Evolutionary conservation across 1,140 invertebrate genomes (phyloP).

Genomic region (Philopotamus ludificatus): DNA sequence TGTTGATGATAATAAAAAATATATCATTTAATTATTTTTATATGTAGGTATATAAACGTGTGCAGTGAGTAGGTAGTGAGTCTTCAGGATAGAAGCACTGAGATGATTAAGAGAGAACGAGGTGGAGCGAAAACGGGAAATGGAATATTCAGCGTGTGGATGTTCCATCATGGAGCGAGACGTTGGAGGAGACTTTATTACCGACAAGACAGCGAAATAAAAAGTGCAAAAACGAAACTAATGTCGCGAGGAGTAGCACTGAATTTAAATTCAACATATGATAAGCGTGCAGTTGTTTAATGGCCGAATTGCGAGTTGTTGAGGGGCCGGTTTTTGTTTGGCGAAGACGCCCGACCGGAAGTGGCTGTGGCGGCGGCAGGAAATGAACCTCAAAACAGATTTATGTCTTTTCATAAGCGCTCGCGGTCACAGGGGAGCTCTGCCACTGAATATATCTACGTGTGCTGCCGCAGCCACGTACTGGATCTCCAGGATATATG

Average conservation of each 20-base stretch:
- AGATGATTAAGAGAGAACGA: background rate
- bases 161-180: background rate
- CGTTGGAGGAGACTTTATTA: background rate
- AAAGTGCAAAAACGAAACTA: too few relatives aligned
- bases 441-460: too few relatives aligned
- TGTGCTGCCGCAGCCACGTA: too few relatives aligned
- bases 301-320: background rate
- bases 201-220: background rate
- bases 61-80: too few relatives aligned
- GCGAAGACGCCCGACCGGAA: background rate
- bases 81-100: too few relatives aligned
- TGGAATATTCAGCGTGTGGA: background rate
- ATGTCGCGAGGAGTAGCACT: too few relatives aligned
- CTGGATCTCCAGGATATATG: too few relatives aligned
- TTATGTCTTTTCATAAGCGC: slow-evolving; percentile 38
- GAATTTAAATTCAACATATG: background rate
- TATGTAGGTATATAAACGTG: too few relatives aligned
- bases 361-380: slow-evolving; percentile 14
- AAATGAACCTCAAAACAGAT: slow-evolving; percentile 39
- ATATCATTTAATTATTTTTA: too few relatives aligned
- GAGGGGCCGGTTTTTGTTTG: background rate
- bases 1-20: too few relatives aligned
- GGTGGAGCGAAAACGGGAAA: background rate
- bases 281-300: background rate
- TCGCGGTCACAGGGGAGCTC: background rate